Conservation (phyloP, 1,140 invertebrate species). For the Galleria mellonella region DNA sequence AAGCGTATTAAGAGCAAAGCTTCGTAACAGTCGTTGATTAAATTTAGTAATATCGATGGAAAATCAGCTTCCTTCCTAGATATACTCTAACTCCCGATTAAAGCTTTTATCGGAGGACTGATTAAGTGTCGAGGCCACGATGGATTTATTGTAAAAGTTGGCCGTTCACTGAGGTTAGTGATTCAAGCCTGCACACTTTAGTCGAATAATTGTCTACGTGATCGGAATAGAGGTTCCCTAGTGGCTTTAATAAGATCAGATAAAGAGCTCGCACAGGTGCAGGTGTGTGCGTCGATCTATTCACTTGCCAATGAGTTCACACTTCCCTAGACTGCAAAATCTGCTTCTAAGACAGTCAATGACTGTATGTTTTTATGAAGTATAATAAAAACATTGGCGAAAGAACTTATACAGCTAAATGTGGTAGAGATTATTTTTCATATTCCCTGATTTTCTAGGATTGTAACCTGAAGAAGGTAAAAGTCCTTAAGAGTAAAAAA, state of each 20-base stretch:
- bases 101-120: slow-evolving; percentile 52
- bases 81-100: slow-evolving; percentile 55
- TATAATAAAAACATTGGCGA: too few species aligned
- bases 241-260: slow-evolving; percentile 52
- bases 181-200: slow-evolving; percentile 68
- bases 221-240: slow-evolving; percentile 52
- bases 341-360: too few species aligned
- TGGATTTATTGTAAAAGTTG: slow-evolving; percentile 69
- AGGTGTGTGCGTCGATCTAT: slow-evolving; percentile 9
- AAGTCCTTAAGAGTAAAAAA: too few species aligned
- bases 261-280: slow-evolving; percentile 23
- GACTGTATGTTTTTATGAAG: too few species aligned
- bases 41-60: not conserved
- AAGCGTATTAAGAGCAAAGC: too few species aligned
- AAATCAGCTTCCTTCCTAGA: slow-evolving; percentile 44
- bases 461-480: too few species aligned
- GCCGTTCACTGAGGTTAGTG: slow-evolving; percentile 64
- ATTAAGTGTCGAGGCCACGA: slow-evolving; percentile 67
- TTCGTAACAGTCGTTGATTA: too few species aligned
- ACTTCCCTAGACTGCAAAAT: too few species aligned
- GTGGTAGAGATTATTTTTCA: too few species aligned
- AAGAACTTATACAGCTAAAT: too few species aligned
- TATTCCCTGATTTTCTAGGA: too few species aligned
- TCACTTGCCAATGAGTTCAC: too few species aligned
- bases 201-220: slow-evolving; percentile 72